Conservation (phyloP, 2,797 vertebrate species). For the Oreochromis mossambicus region DNA sequence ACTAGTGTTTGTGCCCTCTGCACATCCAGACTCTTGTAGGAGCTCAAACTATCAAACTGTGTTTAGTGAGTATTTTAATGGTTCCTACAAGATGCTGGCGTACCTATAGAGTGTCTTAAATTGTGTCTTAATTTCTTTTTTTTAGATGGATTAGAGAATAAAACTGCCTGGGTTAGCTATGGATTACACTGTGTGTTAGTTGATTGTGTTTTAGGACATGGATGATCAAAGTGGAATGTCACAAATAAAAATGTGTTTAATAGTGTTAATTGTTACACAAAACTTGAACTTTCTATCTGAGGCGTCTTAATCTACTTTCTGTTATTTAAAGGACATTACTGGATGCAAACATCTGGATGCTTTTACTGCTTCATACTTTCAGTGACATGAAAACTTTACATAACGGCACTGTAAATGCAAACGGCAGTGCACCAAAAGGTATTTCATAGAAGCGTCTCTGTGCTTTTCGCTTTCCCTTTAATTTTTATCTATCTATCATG, state of each 20-base stretch:
- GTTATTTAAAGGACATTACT: slow-evolving; percentile 8
- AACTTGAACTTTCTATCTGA: slow-evolving; percentile 42
- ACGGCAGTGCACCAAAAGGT: slow-evolving; percentile 12
- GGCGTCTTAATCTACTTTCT: background rate
- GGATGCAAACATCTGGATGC: slow-evolving; percentile 9
- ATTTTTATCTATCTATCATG: background rate
- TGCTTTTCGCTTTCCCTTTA: background rate
- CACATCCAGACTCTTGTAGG: background rate
- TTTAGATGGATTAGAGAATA: slow-evolving; percentile 21
- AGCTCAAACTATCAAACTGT: slow-evolving; percentile 17
- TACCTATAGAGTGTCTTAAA: slow-evolving; percentile 28
- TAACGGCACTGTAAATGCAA: slow-evolving; percentile 47
- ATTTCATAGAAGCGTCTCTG: slow-evolving; percentile 14
- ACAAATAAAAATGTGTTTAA: slow-evolving; percentile 37
- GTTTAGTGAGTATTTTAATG: slow-evolving; percentile 24
- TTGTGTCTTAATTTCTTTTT: background rate
- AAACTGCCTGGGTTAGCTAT: slow-evolving; percentile 23
- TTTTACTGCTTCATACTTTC: slow-evolving; percentile 26
- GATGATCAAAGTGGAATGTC: slow-evolving; percentile 56
- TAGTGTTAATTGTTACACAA: slow-evolving; percentile 37
- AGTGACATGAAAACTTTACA: slow-evolving; percentile 36
- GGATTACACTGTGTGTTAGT: slow-evolving; percentile 47
- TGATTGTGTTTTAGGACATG: slow-evolving; percentile 26
- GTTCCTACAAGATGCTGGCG: background rate
- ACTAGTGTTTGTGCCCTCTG: background rate